Percentiles rank a stretch among this genome's conserved stretches.
Evolutionary conservation across 1,140 invertebrate genomes (phyloP).

Genomic region (Musca vetustissima): DNA sequence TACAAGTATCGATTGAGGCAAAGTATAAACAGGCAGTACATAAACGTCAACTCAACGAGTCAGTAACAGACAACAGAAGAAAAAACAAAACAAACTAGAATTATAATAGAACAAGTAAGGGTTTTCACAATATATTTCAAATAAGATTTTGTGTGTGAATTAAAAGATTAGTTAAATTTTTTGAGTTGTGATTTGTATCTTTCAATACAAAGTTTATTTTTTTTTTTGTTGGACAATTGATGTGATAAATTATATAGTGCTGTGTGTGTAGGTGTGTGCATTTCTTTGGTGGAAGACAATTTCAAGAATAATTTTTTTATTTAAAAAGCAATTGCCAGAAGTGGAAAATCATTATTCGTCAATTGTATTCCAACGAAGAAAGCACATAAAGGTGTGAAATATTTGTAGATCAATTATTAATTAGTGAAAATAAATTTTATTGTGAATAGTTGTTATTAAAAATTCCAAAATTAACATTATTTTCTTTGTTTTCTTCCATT

Average conservation of each 20-base stretch:
- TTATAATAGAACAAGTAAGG: not conserved
- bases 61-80: not conserved
- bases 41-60: slow-evolving; percentile 18
- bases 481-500: not conserved
- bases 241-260: too few relatives aligned
- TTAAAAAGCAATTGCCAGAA: not conserved
- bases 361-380: slow-evolving; percentile 15
- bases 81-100: slow-evolving; percentile 1
- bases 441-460: not conserved
- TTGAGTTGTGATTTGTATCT: not conserved
- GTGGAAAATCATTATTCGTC: slow-evolving; percentile 19
- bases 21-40: slow-evolving; percentile 53
- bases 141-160: not conserved
- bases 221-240: too few relatives aligned
- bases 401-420: not conserved
- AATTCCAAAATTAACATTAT: not conserved
- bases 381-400: slow-evolving; percentile 20
- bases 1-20: slow-evolving; percentile 25
- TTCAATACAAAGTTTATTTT: too few relatives aligned
- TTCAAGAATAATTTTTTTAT: slow-evolving; percentile 5
- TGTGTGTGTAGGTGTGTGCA: not conserved
- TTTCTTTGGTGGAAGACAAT: not conserved
- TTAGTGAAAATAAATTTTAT: slow-evolving; percentile 18
- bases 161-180: slow-evolving; percentile 8
- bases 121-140: slow-evolving; percentile 1